A percentile compares a stretch with the other conserved stretches of the same genome.
phyloP scores from a whole-genome alignment of 2,888 invertebrate species.

The Acrobasis repandana region DNA sequence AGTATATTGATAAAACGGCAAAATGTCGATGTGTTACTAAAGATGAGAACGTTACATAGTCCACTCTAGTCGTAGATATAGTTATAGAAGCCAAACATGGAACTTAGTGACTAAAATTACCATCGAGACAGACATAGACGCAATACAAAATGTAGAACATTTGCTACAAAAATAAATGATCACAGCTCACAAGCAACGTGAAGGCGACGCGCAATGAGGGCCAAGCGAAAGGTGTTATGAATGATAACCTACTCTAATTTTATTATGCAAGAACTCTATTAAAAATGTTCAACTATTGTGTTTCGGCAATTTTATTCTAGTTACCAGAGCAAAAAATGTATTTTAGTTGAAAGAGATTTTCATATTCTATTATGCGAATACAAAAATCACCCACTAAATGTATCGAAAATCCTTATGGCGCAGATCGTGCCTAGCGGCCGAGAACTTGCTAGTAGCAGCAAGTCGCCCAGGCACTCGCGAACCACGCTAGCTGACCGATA shows the following conservation, averaged over 20 bases:
- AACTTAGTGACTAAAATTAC: conserved; percentile 67
- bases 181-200: conserved; percentile 76
- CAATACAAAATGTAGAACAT: conserved; percentile 55
- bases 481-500: conserved; percentile 25
- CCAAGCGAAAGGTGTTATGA: conserved; percentile 64
- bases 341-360: conserved; percentile 79
- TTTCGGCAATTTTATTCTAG: conserved; percentile 37
- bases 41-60: conserved; percentile 41
- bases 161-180: conserved; percentile 64
- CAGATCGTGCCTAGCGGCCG: conserved; percentile 66
- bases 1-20: conserved; percentile 19
- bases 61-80: conserved; percentile 35
- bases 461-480: conserved; percentile 76
- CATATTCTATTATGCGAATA: conserved; percentile 66
- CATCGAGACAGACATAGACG: conserved; percentile 58
- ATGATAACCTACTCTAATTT: conserved; percentile 58
- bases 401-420: conserved; percentile 63
- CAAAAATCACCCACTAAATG: conserved; percentile 79
- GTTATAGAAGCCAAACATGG: conserved; percentile 57
- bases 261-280: conserved; percentile 42
- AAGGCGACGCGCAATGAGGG: conserved; percentile 56
- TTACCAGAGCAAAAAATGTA: conserved; percentile 56
- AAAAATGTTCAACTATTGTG: conserved; percentile 25
- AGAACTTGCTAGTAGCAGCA: conserved; percentile 78
- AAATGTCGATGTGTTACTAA: conserved; percentile 28